Base-by-base conservation (phyloP, 2,888 invertebrate genomes). In the Diogma glabrata region DNA sequence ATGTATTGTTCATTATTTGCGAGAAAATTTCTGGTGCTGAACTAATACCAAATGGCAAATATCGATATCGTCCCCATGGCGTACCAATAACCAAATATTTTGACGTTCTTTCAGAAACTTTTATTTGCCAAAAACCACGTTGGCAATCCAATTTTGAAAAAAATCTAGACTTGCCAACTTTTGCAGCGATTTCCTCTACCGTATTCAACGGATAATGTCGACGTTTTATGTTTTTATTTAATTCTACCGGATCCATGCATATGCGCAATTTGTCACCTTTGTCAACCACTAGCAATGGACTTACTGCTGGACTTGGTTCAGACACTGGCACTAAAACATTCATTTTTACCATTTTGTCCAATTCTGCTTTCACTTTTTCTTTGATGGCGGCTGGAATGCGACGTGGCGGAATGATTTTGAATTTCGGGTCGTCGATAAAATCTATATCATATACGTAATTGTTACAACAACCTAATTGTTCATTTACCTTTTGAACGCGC, bases 371-470 rank as follows among this genome's bases (percentile, higher is more conserved):
- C n/a, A n/a, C n/a, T n/a, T n/a, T n/a, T n/a, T 38, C 38, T 38
- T 19, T 38, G 19, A 38, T 17, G 16, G 16, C 38, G 8, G 14
- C 38, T 38, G 38, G 16, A 38, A 38, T 19, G 16, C 38, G 16
- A 38, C 38, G 38, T 10, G 38, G 38, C 19, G 38, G 38, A 38
- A 38, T 38, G 5, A 38, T 38, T 16, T 38, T 38, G 38, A 38
- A 38, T 10, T 38, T 38, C 38, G 38, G 3, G n/a, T n/a, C n/a
- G n/a, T n/a, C n/a, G n/a, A n/a, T n/a, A n/a, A n/a, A n/a, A n/a
- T n/a, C n/a, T n/a, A n/a, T n/a, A n/a, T n/a, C n/a, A n/a, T n/a
- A n/a, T n/a, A n/a, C n/a, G n/a, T n/a, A n/a, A n/a, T n/a, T n/a
- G n/a, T n/a, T n/a, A n/a, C n/a, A n/a, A n/a, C n/a, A n/a, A n/a